Percentiles rank a stretch among this genome's conserved stretches.
Evolutionary conservation across 2,113 vertebrate genomes (phyloP).

Genomic region (Sander lucioperca): DNA sequence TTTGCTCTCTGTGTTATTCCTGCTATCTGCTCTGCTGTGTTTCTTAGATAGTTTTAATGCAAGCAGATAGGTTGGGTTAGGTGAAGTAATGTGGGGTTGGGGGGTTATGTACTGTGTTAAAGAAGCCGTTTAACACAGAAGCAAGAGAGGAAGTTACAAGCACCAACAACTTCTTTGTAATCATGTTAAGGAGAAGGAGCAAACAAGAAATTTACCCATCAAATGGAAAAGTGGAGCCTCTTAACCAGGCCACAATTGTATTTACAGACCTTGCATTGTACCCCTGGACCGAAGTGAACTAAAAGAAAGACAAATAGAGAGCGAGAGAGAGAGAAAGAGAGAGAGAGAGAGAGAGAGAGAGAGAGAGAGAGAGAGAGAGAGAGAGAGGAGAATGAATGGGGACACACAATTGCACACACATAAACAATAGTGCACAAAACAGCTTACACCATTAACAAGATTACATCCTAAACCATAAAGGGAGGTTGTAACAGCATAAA

Average conservation of each 20-base stretch:
- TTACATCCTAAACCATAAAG: constrained; percentile 78
- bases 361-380: too few species aligned
- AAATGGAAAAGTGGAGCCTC: constrained; percentile 55
- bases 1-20: neutral
- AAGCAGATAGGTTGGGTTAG: neutral
- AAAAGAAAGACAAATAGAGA: neutral
- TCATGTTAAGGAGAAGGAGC: constrained; percentile 50
- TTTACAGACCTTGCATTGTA: constrained; percentile 64
- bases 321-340: too few species aligned
- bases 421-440: constrained; percentile 69
- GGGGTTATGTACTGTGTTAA: constrained; percentile 1
- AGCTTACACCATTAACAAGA: constrained; percentile 78
- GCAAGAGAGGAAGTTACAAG: constrained; percentile 51
- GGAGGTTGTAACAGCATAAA: constrained; percentile 74
- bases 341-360: neutral
- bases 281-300: constrained; percentile 23
- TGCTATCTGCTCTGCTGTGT: neutral
- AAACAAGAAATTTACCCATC: constrained; percentile 55
- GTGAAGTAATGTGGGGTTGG: neutral
- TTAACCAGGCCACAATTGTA: constrained; percentile 61
- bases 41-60: constrained; percentile 1
- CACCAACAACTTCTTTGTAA: constrained; percentile 47
- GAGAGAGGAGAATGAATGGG: constrained; percentile 13
- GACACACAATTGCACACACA: constrained; percentile 32
- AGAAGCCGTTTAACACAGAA: constrained; percentile 35